These are phyloP conservation scores for Fulica atra DNA, from an alignment of 2,113 vertebrate genomes.

Conservation along the genomic window DNA sequence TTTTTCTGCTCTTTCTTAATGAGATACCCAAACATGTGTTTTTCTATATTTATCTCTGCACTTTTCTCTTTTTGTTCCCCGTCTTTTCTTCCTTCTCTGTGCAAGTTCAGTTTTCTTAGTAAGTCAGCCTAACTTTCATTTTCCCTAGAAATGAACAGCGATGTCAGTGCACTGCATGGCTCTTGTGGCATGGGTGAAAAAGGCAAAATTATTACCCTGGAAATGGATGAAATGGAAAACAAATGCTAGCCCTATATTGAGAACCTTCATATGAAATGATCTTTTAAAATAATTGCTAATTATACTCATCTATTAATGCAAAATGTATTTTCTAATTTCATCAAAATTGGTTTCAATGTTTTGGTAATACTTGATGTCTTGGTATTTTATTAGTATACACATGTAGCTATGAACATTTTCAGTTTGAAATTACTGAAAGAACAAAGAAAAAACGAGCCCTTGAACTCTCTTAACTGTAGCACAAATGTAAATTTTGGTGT, in stretches of 20 bases:
- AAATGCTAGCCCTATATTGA: not conserved
- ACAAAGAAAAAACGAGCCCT: not conserved
- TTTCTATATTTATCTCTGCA: not conserved
- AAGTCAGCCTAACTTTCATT: not conserved
- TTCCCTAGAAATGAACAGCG: not conserved
- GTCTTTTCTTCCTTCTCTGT: not conserved
- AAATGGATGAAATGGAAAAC: not conserved
- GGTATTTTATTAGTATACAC: not conserved
- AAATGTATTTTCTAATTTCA: not conserved
- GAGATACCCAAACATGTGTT: not conserved
- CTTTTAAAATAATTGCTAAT: not conserved
- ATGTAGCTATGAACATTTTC: not conserved
- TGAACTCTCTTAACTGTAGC: not conserved
- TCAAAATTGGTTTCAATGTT: not conserved
- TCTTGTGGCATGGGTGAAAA: not conserved
- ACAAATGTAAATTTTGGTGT: not conserved
- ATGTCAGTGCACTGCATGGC: not conserved
- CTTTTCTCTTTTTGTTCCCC: not conserved
- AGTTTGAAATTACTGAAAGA: not conserved
- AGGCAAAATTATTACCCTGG: not conserved
- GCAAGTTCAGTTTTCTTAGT: not conserved
- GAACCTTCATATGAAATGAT: not conserved
- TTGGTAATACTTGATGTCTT: not conserved
- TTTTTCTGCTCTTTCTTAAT: fast-evolving
- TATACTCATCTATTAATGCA: not conserved